Evolutionary conservation across 2,113 vertebrate species (phyloP).

Genomic region (Willisornis vidua): DNA sequence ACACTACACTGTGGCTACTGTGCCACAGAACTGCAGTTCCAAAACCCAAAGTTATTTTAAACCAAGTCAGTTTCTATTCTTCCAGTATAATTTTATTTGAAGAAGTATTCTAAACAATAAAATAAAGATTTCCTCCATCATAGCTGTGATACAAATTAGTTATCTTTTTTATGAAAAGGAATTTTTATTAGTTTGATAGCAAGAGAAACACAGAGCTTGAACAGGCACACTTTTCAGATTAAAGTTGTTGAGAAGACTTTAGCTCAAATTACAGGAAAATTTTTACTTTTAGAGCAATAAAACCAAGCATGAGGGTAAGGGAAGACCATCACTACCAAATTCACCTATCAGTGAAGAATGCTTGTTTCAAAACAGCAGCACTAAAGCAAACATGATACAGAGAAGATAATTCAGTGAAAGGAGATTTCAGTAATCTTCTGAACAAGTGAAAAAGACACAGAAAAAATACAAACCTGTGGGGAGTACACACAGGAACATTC

Average conservation of each 20-base stretch:
- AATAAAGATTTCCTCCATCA: not conserved
- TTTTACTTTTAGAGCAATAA: not conserved
- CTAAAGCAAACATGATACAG: not conserved
- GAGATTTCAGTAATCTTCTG: not conserved
- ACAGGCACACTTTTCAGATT: not conserved
- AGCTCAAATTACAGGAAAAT: not conserved
- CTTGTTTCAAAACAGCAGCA: not conserved
- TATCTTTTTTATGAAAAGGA: not conserved
- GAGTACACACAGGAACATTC: constrained; percentile 73
- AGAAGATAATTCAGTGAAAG: not conserved
- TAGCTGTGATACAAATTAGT: not conserved
- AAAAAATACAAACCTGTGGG: constrained; percentile 82
- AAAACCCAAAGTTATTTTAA: not conserved
- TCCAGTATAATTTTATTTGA: not conserved
- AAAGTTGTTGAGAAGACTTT: not conserved
- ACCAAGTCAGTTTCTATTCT: not conserved
- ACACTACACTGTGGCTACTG: not conserved
- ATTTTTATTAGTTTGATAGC: not conserved
- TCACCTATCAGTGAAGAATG: not conserved
- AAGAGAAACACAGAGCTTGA: not conserved
- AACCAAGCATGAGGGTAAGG: not conserved
- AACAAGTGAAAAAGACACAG: not conserved
- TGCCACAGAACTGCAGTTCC: not conserved
- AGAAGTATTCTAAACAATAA: not conserved
- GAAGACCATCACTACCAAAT: not conserved